A percentile compares a stretch with the other conserved stretches of the same genome.
phyloP scores from a whole-genome alignment of 2,113 vertebrate species.

The Pan paniscus region DNA sequence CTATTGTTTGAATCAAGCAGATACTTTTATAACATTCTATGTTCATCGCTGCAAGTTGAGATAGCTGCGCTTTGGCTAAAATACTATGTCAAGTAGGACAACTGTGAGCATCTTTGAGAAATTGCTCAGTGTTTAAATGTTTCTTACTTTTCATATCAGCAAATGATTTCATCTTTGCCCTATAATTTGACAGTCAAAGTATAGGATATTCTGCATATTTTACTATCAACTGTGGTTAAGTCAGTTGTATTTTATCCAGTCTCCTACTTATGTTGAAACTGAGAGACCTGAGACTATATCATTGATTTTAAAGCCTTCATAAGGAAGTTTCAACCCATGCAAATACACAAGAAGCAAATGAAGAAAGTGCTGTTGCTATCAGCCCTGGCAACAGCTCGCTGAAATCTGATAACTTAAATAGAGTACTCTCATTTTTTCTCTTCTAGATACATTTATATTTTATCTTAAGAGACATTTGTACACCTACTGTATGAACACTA shows the following conservation, averaged over 20 bases:
- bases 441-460: not conserved
- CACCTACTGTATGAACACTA: not conserved
- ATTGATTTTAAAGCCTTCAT: not conserved
- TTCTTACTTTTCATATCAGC: conserved; percentile 15
- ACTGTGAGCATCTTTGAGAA: not conserved
- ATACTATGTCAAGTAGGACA: not conserved
- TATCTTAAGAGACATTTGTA: not conserved
- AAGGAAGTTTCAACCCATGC: not conserved
- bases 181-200: conserved; percentile 39
- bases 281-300: not conserved
- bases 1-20: not conserved
- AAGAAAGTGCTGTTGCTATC: not conserved
- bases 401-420: not conserved
- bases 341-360: not conserved
- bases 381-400: not conserved
- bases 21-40: not conserved
- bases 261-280: conserved; percentile 3
- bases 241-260: conserved; percentile 6
- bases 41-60: not conserved
- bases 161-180: conserved; percentile 55
- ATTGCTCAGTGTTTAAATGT: conserved; percentile 35
- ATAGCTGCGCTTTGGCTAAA: not conserved
- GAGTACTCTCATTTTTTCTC: not conserved
- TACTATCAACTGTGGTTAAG: conserved; percentile 8
- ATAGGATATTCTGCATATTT: not conserved